These are phyloP conservation scores for Drosophila mettleri DNA, from an alignment of 2,888 invertebrate species.

Conservation along the genomic window DNA sequence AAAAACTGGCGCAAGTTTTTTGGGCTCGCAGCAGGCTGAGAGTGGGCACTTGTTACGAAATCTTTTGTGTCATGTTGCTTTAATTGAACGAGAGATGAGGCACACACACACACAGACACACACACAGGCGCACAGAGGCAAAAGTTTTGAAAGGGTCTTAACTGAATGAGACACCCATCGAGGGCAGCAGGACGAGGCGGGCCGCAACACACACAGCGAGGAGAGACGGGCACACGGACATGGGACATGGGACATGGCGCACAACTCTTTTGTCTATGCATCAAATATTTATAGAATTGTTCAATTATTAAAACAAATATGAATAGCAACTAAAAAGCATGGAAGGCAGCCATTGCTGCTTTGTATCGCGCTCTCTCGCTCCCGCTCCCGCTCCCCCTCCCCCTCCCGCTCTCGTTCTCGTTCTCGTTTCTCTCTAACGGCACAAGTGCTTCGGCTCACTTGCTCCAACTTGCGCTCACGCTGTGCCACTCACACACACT, in stretches of 20 bases:
- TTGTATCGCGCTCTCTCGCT: conserved; percentile 5
- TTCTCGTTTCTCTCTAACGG: conserved; percentile 1
- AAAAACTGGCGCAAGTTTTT: conserved; percentile 39
- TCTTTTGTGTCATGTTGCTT: conserved; percentile 66
- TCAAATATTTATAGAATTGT: conserved; percentile 74
- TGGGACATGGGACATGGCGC: conserved; percentile 35
- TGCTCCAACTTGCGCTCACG: background rate
- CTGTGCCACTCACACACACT: background rate
- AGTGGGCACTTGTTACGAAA: conserved; percentile 53
- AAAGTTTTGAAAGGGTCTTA: conserved; percentile 49
- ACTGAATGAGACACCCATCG: conserved; percentile 35
- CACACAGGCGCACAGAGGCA: conserved; percentile 17
- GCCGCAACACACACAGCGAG: background rate
- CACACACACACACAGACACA: conserved; percentile 13
- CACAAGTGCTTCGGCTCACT: background rate
- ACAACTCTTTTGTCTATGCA: conserved; percentile 76
- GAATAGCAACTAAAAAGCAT: conserved; percentile 77
- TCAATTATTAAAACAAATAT: conserved; percentile 78
- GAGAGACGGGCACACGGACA: conserved; percentile 6
- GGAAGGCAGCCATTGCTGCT: conserved; percentile 46
- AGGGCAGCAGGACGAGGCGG: conserved; percentile 2
- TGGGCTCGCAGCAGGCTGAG: background rate
- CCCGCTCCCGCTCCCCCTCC: background rate
- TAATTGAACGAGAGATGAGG: conserved; percentile 69
- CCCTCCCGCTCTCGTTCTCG: background rate